These are phyloP conservation scores for Torymus tubicola DNA, from an alignment of 2,888 invertebrate species.

Conservation along the genomic window DNA sequence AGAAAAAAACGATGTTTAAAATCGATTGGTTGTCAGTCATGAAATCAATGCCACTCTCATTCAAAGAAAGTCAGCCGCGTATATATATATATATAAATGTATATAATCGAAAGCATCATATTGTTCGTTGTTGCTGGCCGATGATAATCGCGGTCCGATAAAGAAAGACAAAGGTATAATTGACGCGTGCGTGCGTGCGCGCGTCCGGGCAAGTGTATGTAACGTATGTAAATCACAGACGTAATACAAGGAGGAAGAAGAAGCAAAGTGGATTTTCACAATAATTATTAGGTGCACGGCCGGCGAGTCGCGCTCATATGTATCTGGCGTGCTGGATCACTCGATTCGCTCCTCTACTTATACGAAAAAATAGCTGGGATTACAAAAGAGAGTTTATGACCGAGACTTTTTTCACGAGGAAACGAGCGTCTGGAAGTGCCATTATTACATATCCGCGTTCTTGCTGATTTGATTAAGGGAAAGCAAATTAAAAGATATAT, in stretches of 20 bases:
- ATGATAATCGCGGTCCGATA: conserved; percentile 4
- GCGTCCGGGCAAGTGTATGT: too few relatives aligned
- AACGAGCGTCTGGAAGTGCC: too few relatives aligned
- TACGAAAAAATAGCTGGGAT: conserved; percentile 9
- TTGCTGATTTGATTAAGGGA: too few relatives aligned
- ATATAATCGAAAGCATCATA: not conserved
- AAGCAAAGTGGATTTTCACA: conserved; percentile 31
- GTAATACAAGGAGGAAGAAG: conserved; percentile 12
- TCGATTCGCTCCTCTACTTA: not conserved
- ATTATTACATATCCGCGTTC: too few relatives aligned
- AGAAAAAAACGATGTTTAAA: too few relatives aligned
- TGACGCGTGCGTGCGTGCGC: not conserved
- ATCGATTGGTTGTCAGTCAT: too few relatives aligned
- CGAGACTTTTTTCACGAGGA: too few relatives aligned
- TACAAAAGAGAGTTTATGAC: too few relatives aligned
- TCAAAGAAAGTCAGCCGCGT: too few relatives aligned
- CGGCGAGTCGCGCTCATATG: not conserved
- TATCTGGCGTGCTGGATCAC: not conserved
- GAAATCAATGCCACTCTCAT: too few relatives aligned
- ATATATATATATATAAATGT: too few relatives aligned
- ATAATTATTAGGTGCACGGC: conserved; percentile 19
- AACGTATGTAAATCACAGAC: conserved; percentile 14
- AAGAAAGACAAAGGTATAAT: not conserved
- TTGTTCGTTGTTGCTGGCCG: not conserved
- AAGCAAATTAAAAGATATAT: too few relatives aligned